Conservation (phyloP, 1,140 invertebrate genomes). For the Drosophila orosa region DNA sequence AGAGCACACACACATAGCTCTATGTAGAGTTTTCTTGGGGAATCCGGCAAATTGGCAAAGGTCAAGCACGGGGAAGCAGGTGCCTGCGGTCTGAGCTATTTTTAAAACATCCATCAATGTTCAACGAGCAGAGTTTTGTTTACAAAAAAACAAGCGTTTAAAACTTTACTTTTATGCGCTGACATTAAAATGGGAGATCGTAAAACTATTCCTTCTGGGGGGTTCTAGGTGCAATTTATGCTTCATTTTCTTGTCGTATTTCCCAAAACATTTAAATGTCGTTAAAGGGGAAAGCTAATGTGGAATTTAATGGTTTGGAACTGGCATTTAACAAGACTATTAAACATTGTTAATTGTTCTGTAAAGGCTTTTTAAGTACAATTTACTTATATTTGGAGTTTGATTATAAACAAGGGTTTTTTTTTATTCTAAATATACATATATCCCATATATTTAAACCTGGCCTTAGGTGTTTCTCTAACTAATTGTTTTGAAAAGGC, state of each 20-base stretch:
- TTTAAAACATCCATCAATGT: conserved; percentile 14
- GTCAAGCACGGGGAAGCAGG: conserved; percentile 17
- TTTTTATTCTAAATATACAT: background rate
- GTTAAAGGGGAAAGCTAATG: background rate
- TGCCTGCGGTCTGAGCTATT: conserved; percentile 7
- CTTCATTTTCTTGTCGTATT: background rate
- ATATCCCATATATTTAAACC: background rate
- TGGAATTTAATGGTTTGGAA: conserved; percentile 5
- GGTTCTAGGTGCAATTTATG: background rate
- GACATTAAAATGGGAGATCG: conserved; percentile 1
- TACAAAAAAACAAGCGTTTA: conserved; percentile 4
- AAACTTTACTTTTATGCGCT: conserved; percentile 2
- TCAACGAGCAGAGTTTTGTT: conserved; percentile 4
- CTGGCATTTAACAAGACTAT: background rate
- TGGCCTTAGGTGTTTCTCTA: background rate
- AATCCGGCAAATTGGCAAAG: conserved; percentile 8
- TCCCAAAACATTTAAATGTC: background rate
- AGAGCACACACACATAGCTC: too few relatives aligned
- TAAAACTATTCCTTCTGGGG: background rate
- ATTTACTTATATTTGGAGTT: background rate
- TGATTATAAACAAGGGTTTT: background rate
- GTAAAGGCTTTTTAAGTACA: background rate
- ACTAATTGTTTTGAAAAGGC: background rate
- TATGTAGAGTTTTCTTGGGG: background rate
- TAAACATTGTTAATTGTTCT: background rate